Evolutionary conservation across 2,888 invertebrate genomes (phyloP), one percentile per base, ranked within the genome.

Genomic region (Isotomurus palustris): DNA sequence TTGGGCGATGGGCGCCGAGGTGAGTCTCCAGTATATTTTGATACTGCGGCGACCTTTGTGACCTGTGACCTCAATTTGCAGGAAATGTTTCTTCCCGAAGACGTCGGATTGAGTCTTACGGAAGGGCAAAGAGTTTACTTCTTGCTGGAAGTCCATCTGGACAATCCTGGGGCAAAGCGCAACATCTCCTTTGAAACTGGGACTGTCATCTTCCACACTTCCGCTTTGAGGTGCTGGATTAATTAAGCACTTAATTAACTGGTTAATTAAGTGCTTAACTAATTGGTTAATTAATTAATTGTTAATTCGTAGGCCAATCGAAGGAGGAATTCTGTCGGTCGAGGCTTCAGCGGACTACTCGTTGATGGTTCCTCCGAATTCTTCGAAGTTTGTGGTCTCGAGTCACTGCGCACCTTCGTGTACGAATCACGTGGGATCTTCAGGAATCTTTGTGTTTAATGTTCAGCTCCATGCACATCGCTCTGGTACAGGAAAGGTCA

Each of bases 341-440:
- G 91, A 90, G 0, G 83, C 88, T 3, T 85, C 86, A 0, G 83
- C 2, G 85, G 86, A 0, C 83, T 90, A 1, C 86, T 87, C 2
- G 19, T 28, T 91, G 74, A 81, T 91, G 44, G 84, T 93, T 22
- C 92, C 92, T 2, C 91, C 92, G 0, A 81, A 82, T 53, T 89
- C 89, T 73, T 79, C 80, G 44, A 80, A 83, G 51, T 91, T 88
- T 75, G 82, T 84, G 35, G 87, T 88, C 19, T 86, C 86, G 1
- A 90, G 90, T 3, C 88, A 89, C 55, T 92, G 92, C 74, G 86
- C 86, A 53, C 81, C 85, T 0, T 84, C 85, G 25, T 92, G 91
- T 71, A 87, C 89, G 6, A 82, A 83, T 67, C 82, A 90, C 12
- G 19, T 60, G 14, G 55, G 55, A 17, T 1, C 24, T 10, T 81